Percentiles rank a stretch among this genome's conserved stretches.
These are phyloP conservation scores for Porphyrio hochstetteri DNA, from an alignment of 2,113 vertebrate species.

Conservation along the genomic window DNA sequence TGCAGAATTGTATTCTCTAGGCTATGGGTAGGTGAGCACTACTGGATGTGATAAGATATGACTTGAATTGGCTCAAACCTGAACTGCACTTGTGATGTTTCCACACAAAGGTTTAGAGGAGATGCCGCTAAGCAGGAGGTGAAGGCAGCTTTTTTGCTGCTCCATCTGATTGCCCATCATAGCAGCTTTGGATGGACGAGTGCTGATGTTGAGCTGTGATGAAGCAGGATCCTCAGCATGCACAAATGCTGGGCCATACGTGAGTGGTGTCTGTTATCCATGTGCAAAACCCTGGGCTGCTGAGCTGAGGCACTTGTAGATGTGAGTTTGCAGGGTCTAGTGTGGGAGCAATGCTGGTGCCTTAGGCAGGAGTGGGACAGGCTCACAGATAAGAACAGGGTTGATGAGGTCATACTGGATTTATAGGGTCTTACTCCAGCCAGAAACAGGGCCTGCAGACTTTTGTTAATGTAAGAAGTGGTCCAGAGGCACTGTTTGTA, in stretches of 20 bases:
- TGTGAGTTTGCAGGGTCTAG: neutral
- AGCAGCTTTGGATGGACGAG: neutral
- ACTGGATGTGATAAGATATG: constrained; percentile 9
- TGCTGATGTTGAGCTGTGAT: neutral
- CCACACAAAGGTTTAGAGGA: neutral
- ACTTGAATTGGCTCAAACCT: constrained; percentile 31
- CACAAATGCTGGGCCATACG: accelerated
- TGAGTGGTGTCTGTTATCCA: neutral
- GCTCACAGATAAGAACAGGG: neutral
- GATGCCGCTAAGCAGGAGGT: constrained; percentile 1
- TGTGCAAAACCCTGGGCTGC: neutral
- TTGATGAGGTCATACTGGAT: neutral
- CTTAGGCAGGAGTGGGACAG: neutral
- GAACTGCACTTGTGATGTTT: neutral
- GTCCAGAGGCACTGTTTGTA: neutral
- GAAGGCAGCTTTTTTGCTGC: neutral
- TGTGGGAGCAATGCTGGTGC: neutral
- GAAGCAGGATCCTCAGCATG: neutral
- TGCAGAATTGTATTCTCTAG: constrained; percentile 1
- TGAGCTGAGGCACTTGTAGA: neutral
- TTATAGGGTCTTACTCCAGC: neutral
- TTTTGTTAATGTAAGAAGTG: neutral
- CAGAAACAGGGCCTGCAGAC: neutral
- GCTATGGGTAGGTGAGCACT: constrained; percentile 6
- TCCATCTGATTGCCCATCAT: neutral